phyloP scores from a whole-genome alignment of 2,797 vertebrate genomes.

The Pipistrellus pygmaeus region DNA sequence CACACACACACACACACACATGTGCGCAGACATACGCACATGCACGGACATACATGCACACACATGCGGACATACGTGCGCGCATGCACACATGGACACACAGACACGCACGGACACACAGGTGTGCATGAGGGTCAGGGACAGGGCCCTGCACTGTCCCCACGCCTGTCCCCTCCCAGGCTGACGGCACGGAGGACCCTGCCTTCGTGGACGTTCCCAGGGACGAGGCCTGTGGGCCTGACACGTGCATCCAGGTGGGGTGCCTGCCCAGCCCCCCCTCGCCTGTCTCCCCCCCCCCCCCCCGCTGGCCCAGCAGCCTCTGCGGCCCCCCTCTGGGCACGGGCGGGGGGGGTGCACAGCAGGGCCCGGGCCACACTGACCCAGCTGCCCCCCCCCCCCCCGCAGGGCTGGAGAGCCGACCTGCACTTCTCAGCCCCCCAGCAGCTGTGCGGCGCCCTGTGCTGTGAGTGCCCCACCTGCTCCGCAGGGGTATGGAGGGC shows the following conservation, averaged over 20 bases:
- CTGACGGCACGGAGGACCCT: background rate
- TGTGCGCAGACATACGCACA: too few species aligned
- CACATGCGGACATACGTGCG: too few species aligned
- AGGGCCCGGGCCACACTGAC: background rate
- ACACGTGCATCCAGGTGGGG: constrained; percentile 87
- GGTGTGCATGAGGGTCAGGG: background rate
- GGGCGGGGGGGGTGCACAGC: fast-evolving
- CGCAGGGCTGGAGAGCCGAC: constrained; percentile 87
- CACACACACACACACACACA: background rate
- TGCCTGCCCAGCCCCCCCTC: background rate
- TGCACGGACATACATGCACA: too few species aligned
- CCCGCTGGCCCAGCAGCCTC: background rate
- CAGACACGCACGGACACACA: too few species aligned
- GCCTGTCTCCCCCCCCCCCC: background rate
- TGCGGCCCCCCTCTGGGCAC: background rate
- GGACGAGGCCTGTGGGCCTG: constrained; percentile 81
- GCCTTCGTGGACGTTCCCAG: constrained; percentile 78
- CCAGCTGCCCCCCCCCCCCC: fast-evolving
- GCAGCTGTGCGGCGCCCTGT: constrained; percentile 84
- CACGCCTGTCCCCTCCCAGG: background rate
- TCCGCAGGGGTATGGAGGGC: background rate
- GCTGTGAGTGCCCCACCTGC: constrained; percentile 79
- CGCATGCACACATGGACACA: too few species aligned
- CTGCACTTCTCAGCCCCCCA: constrained; percentile 85
- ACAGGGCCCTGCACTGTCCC: background rate